Conservation (phyloP, 2,797 vertebrate species). For the Schizopygopsis pylzovi region DNA sequence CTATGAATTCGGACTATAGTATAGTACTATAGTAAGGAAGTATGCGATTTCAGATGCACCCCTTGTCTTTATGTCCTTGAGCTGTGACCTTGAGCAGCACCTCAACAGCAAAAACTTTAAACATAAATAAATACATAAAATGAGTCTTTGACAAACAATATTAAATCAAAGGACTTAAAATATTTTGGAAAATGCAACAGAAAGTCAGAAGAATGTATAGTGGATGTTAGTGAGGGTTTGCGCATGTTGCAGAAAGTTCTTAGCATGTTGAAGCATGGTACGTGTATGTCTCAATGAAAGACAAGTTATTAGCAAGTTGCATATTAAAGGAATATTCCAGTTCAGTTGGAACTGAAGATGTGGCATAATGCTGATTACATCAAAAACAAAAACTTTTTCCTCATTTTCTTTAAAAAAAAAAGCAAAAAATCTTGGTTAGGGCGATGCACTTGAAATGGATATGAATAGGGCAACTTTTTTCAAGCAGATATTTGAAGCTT, state of each 20-base stretch:
- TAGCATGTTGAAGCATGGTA: slow-evolving; percentile 64
- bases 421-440: fast-evolving
- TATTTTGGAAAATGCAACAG: slow-evolving; percentile 1
- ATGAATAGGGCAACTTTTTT: not conserved
- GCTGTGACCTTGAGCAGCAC: not conserved
- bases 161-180: not conserved
- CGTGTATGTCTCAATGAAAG: slow-evolving; percentile 38
- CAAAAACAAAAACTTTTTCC: too few species aligned
- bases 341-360: not conserved
- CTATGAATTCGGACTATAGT: too few species aligned
- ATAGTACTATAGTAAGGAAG: too few species aligned
- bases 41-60: too few species aligned
- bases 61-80: not conserved
- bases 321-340: slow-evolving; percentile 3
- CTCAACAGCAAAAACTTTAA: not conserved
- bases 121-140: not conserved
- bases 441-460: not conserved
- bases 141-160: not conserved
- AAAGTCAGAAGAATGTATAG: slow-evolving; percentile 61
- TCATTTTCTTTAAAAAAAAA: not conserved
- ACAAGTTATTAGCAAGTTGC: slow-evolving; percentile 2
- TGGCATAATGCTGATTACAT: not conserved
- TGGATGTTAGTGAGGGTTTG: slow-evolving; percentile 62
- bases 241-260: slow-evolving; percentile 66
- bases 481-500: not conserved